Base-by-base conservation (phyloP, 35 echinoderm and acorn worm genomes). In the Lytechinus pictus region DNA sequence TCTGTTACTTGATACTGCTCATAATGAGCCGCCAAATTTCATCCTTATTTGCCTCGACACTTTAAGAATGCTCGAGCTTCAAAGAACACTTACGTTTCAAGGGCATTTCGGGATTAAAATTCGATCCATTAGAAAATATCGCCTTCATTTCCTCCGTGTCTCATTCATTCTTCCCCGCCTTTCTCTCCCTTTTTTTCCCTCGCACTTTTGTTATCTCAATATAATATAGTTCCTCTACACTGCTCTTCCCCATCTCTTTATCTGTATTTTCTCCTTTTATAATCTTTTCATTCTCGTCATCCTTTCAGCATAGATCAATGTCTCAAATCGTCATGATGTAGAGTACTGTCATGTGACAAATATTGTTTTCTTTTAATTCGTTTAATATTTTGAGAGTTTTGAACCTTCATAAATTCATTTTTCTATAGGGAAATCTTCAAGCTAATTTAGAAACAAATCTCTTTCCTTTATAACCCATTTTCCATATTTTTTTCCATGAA, bases 71-170 rank as follows among this genome's bases (percentile, higher is more conserved):
- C 61, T 71, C 24, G 5, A 71, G 61, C 61, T 71, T 71, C 61
- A 71, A 71, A 71, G 61, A 71, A 71, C 61, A 71, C 61, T 71
- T 71, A 71, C 61, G 61, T 71, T 71, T 71, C 61, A 71, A 71
- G 61, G 61, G 61, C 61, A 71, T 71, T 71, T 71, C 24, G 61
- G 14, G 61, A 71, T 71, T 71, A 71, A 71, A 71, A 71, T 71
- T 71, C 61, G 61, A 71, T 71, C 61, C 61, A 71, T 71, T 71
- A 71, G 61, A 71, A 71, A 71, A 71, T 71, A 24, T 71, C 61
- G 61, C 61, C 61, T 71, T 24, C 61, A 21, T 13, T 10, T 1
- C 21, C 13, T 24, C 61, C 61, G 14, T 21, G 14, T 13, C 61
- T 71, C 61, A 21, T 21, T 71, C 11, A 21, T 21, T 66, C 60